phyloP scores from a whole-genome alignment of 2,797 vertebrate genomes.

The Myiotriccus ornatus region DNA sequence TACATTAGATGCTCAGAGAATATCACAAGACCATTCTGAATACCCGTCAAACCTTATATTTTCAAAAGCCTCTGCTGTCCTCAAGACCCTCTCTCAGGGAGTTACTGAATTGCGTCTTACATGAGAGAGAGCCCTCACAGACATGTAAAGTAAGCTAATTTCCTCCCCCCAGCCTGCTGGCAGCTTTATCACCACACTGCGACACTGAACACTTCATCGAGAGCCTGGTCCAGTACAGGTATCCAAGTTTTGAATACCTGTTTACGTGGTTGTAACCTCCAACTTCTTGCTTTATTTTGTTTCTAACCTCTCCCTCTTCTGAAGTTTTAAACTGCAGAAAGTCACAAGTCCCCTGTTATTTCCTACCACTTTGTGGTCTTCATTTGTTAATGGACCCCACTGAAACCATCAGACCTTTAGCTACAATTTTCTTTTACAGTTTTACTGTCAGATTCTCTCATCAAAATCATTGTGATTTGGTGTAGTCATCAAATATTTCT shows the following conservation, averaged over 20 bases:
- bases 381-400: not conserved
- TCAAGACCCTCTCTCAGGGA: not conserved
- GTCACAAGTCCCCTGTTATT: not conserved
- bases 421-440: not conserved
- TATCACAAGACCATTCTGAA: not conserved
- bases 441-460: not conserved
- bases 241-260: not conserved
- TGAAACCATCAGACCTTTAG: not conserved
- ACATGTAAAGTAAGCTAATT: not conserved
- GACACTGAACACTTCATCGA: not conserved
- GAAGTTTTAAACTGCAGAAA: not conserved
- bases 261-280: not conserved
- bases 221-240: not conserved
- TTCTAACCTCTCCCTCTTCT: not conserved
- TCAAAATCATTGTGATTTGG: not conserved
- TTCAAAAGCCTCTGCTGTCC: not conserved
- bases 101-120: not conserved
- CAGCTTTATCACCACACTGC: not conserved
- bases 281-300: not conserved
- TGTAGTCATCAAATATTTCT: not conserved
- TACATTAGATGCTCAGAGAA: not conserved
- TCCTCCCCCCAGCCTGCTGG: not conserved
- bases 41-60: not conserved
- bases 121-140: not conserved
- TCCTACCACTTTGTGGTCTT: not conserved